These are phyloP conservation scores for Sakesphorus luctuosus DNA, from an alignment of 2,113 vertebrate genomes.

Conservation along the genomic window DNA sequence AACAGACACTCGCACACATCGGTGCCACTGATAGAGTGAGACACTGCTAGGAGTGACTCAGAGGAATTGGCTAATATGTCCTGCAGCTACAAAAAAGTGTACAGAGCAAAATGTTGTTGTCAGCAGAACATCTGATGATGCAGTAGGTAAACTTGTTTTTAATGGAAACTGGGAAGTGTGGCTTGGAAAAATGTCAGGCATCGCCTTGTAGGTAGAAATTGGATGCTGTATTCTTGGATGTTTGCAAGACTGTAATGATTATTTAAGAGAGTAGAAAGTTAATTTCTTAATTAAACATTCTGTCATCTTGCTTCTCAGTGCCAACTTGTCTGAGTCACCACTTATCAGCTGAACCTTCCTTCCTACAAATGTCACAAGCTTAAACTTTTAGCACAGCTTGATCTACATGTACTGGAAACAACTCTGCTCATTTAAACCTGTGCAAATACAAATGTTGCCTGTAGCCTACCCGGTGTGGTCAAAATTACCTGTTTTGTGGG, in stretches of 20 bases:
- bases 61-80: neutral
- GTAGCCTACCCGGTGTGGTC: neutral
- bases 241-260: conserved; percentile 23
- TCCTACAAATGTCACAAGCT: conserved; percentile 6
- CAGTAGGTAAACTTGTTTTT: conserved; percentile 44
- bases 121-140: conserved; percentile 31
- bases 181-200: conserved; percentile 18
- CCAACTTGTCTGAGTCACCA: conserved; percentile 44
- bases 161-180: neutral
- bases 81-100: neutral
- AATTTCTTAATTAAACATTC: conserved; percentile 58
- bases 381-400: neutral
- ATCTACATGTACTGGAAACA: neutral
- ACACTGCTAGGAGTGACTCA: conserved; percentile 25
- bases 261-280: conserved; percentile 47
- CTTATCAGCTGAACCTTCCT: conserved; percentile 9
- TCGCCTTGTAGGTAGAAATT: neutral
- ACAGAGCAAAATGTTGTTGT: conserved; percentile 20
- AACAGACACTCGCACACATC: neutral
- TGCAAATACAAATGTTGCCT: neutral
- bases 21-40: neutral
- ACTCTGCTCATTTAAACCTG: neutral
- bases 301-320: conserved; percentile 39
- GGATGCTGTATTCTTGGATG: neutral
- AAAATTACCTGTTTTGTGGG: neutral